These are phyloP conservation scores for Orgyia antiqua DNA, from an alignment of 2,888 invertebrate genomes.

Conservation along the genomic window DNA sequence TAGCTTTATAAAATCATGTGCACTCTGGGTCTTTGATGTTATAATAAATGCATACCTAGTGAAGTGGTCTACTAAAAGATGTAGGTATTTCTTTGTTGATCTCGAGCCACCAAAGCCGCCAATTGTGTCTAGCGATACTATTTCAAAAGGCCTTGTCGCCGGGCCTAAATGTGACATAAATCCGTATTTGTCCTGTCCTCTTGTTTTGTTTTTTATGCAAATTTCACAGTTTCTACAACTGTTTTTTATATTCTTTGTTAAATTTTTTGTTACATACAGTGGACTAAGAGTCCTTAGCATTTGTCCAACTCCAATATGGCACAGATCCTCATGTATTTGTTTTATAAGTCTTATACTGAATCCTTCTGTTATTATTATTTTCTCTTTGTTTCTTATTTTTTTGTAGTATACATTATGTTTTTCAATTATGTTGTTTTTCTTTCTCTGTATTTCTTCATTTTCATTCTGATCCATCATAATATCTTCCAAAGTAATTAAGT, in stretches of 20 bases:
- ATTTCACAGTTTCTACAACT: too few species aligned
- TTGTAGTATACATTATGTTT: slow-evolving; percentile 5
- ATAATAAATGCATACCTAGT: slow-evolving; percentile 1
- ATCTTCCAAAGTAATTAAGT: too few species aligned
- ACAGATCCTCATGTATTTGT: slow-evolving; percentile 13
- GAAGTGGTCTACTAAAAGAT: too few species aligned
- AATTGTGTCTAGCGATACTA: slow-evolving; percentile 1
- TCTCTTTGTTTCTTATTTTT: too few species aligned
- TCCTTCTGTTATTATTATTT: too few species aligned
- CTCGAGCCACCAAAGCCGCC: slow-evolving; percentile 1
- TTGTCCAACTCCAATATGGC: slow-evolving; percentile 22
- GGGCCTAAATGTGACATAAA: slow-evolving; percentile 1
- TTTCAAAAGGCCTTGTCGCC: background rate
- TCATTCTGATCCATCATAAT: too few species aligned
- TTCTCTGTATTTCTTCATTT: too few species aligned
- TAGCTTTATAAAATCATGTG: background rate
- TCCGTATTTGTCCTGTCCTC: slow-evolving; percentile 1
- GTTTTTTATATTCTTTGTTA: background rate
- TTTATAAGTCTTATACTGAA: slow-evolving; percentile 18
- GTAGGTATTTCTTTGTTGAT: too few species aligned
- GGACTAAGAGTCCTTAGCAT: too few species aligned
- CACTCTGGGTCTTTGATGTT: slow-evolving; percentile 1
- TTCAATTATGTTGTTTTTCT: too few species aligned
- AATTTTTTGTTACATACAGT: too few species aligned
- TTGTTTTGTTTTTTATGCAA: too few species aligned